phyloP scores from a whole-genome alignment of 2,797 vertebrate species.

The Sebastes reedi region DNA sequence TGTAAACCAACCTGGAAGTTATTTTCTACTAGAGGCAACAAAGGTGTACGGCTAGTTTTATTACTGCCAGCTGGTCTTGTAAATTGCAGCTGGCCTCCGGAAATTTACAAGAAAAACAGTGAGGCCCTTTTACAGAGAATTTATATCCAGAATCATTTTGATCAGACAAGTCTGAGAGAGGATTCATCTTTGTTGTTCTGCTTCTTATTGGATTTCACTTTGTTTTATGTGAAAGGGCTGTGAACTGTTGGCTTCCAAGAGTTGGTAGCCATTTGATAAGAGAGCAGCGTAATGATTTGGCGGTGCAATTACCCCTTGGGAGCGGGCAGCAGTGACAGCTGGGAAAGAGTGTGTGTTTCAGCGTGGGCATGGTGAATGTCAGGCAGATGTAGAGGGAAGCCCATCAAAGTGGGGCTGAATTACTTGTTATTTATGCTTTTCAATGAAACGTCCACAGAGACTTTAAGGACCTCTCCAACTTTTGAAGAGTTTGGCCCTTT shows the following conservation, averaged over 20 bases:
- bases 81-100: conserved; percentile 26
- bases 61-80: conserved; percentile 17
- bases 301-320: conserved; percentile 33
- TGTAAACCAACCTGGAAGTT: neutral
- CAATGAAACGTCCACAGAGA: neutral
- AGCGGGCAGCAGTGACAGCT: conserved; percentile 40
- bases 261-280: conserved; percentile 51
- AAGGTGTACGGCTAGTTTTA: conserved; percentile 18
- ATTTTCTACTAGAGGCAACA: conserved; percentile 3
- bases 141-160: conserved; percentile 55
- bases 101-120: conserved; percentile 53
- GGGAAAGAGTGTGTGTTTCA: conserved; percentile 27
- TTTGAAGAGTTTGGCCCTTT: neutral
- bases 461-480: neutral
- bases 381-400: conserved; percentile 41
- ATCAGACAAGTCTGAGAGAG: conserved; percentile 36
- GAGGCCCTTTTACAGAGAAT: conserved; percentile 34
- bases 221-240: conserved; percentile 58
- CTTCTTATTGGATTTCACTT: conserved; percentile 62
- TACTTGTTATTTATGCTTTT: conserved; percentile 44
- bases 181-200: conserved; percentile 58
- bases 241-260: conserved; percentile 47
- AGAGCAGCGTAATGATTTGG: conserved; percentile 52
- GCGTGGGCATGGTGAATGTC: conserved; percentile 41
- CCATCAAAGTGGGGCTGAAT: conserved; percentile 33